Base-by-base conservation (phyloP, 2,113 vertebrate species). In the Malurus melanocephalus region DNA sequence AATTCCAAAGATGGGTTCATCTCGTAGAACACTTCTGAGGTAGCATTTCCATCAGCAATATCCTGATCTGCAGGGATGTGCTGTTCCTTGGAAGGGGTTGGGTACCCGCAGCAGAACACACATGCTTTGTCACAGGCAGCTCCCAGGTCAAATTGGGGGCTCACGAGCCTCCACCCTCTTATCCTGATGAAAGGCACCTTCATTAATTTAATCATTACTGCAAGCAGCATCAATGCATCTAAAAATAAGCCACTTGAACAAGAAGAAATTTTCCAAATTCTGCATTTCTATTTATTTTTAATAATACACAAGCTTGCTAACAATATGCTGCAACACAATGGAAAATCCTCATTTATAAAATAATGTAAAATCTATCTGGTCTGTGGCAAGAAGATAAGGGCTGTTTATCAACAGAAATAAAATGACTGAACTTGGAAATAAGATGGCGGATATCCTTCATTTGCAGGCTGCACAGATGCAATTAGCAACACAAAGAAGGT, bases 401-500 rank as follows among this genome's bases (percentile, higher is more conserved):
- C 75, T 94, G 90, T 95, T 93, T 94, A 93, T 95, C 88, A 91
- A 84, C 46, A 90, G 90, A 77, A 84, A 87, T 48, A 73, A 94
- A 90, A 78, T 52, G 16, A 91, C 13, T 90, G 88, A 93, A 91
- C 87, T 90, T 92, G 80, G 71, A 91, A 95, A 91, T 86, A 93
- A 87, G 86, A 68, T 81, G 77, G 77, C 72, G 92, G 57, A 72
- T 93, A 91, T 62, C 88, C 94, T 84, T 86, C 77, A 81, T 51
- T 78, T 80, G 20, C 90, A 93, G 93, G 42, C 85, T 88, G 94
- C 90, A 93, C 38, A 62, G 55, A 92, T 91, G 93, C 77, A 95
- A 95, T 95, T 94, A 94, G 74, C 90, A 92, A 86, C 73, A 94
- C 88, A 94, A 95, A 94, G 83, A 61, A 88, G 74, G 77, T 45